Evolutionary conservation across 2,113 vertebrate genomes (phyloP).

Genomic region (Pseudonaja textilis): DNA sequence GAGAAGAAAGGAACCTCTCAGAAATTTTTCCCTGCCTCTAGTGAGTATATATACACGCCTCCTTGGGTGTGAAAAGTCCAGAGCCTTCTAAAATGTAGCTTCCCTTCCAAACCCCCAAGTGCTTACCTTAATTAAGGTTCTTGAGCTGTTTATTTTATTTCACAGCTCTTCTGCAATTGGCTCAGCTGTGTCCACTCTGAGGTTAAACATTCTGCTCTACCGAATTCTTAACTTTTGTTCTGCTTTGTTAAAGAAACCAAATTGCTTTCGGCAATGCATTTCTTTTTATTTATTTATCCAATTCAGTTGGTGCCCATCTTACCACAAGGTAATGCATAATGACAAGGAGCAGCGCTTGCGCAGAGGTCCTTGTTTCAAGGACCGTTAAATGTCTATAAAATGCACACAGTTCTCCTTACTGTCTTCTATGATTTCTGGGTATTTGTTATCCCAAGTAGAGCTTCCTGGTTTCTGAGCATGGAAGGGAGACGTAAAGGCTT

Average conservation of each 20-base stretch:
- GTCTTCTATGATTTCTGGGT: not conserved
- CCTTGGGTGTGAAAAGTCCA: too few relatives aligned
- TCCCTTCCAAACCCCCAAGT: not conserved
- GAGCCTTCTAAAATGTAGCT: not conserved
- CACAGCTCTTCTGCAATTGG: not conserved
- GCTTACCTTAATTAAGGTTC: not conserved
- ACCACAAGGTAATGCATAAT: not conserved
- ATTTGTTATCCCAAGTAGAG: not conserved
- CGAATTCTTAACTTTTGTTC: not conserved
- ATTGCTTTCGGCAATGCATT: not conserved
- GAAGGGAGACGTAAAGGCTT: not conserved
- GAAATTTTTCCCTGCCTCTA: not conserved
- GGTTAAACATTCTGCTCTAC: not conserved
- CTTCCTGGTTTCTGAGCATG: not conserved
- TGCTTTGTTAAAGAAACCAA: not conserved
- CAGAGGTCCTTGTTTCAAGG: not conserved
- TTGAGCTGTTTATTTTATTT: not conserved
- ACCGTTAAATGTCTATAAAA: not conserved
- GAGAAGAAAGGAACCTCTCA: not conserved
- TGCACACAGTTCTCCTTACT: not conserved
- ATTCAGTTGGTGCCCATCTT: too few relatives aligned
- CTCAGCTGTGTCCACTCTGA: not conserved
- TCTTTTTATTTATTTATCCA: too few relatives aligned
- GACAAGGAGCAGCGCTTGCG: not conserved
- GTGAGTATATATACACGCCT: not conserved